Conservation (phyloP, 2,888 invertebrate species). For the Herminia tarsipennalis region DNA sequence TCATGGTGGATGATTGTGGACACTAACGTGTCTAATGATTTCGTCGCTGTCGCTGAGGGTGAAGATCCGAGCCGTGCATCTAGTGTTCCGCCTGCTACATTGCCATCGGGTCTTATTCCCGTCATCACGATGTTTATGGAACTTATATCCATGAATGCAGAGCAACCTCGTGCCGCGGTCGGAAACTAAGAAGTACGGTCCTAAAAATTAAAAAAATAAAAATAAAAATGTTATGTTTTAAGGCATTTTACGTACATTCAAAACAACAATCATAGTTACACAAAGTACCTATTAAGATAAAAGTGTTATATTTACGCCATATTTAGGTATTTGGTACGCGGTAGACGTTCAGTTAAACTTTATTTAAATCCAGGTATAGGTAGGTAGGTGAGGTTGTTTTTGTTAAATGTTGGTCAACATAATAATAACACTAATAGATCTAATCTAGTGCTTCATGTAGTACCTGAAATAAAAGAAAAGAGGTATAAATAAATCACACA, state of each 20-base stretch:
- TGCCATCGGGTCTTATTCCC: constrained; percentile 44
- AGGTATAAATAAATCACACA: neutral
- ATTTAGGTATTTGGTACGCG: too few relatives aligned
- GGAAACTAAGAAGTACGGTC: constrained; percentile 10
- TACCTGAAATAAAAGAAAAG: constrained; percentile 11
- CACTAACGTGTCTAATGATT: constrained; percentile 13
- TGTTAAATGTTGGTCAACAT: too few relatives aligned
- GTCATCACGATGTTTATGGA: constrained; percentile 15
- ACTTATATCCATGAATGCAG: constrained; percentile 24
- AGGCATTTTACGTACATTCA: neutral
- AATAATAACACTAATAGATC: neutral
- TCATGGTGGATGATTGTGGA: constrained; percentile 39
- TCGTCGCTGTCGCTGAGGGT: constrained; percentile 33
- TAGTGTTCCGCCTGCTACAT: constrained; percentile 34
- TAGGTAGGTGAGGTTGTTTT: too few relatives aligned
- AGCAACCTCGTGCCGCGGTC: constrained; percentile 9
- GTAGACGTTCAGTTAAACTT: too few relatives aligned
- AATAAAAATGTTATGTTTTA: neutral
- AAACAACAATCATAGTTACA: too few relatives aligned
- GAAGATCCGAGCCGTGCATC: constrained; percentile 45
- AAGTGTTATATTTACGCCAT: too few relatives aligned
- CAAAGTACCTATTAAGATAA: too few relatives aligned
- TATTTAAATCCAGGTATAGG: too few relatives aligned
- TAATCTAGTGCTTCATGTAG: neutral
- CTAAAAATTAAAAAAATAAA: constrained; percentile 12